phyloP scores from a whole-genome alignment of 2,888 invertebrate genomes.

The Philaethria dido region DNA sequence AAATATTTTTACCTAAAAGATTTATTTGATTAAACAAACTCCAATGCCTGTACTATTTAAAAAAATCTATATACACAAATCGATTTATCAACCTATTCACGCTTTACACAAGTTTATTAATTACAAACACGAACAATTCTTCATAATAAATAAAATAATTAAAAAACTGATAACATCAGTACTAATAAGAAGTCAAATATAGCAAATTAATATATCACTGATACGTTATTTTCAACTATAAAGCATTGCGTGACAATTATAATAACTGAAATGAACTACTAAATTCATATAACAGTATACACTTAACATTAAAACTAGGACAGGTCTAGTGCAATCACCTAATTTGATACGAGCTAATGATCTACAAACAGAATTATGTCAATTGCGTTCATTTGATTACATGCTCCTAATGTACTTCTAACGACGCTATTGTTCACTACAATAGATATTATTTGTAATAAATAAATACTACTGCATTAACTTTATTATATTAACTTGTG shows the following conservation, averaged over 20 bases:
- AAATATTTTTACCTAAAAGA: too few relatives aligned
- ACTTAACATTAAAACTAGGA: constrained; percentile 16
- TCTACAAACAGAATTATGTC: constrained; percentile 38
- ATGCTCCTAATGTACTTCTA: constrained; percentile 29
- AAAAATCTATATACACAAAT: too few relatives aligned
- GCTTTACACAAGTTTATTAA: too few relatives aligned
- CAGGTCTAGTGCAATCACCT: constrained; percentile 38
- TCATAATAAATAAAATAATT: too few relatives aligned
- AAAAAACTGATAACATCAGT: too few relatives aligned
- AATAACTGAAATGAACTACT: background rate
- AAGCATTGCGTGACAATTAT: background rate
- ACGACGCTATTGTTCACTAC: constrained; percentile 30
- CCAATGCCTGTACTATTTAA: too few relatives aligned
- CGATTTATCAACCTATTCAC: too few relatives aligned
- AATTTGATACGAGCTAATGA: constrained; percentile 44
- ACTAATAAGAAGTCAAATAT: too few relatives aligned
- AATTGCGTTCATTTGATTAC: constrained; percentile 34
- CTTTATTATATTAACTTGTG: too few relatives aligned
- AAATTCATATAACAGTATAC: constrained; percentile 1
- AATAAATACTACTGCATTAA: background rate
- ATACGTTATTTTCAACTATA: background rate
- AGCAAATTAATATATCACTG: too few relatives aligned
- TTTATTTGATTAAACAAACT: too few relatives aligned
- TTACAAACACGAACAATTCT: too few relatives aligned
- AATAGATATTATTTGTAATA: constrained; percentile 29